phyloP scores from a whole-genome alignment of 2,797 vertebrate genomes.

The Acanthurus leucopareius region DNA sequence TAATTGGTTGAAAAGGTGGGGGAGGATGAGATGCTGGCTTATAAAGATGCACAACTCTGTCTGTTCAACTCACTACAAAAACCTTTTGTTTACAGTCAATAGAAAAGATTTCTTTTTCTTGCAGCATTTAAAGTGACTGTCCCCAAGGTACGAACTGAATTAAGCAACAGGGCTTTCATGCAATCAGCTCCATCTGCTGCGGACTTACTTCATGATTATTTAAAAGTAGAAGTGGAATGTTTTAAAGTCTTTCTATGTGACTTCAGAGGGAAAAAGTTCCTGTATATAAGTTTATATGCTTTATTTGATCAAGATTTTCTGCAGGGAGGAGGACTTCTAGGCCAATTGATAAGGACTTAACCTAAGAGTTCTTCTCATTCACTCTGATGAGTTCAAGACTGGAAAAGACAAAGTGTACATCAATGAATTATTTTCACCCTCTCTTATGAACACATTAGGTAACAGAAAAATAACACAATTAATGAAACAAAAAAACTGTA shows the following conservation, averaged over 20 bases:
- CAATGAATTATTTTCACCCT: background rate
- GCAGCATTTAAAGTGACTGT: conserved; percentile 26
- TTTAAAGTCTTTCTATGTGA: conserved; percentile 1
- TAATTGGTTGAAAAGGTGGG: background rate
- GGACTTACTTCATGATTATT: conserved; percentile 29
- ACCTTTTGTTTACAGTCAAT: conserved; percentile 6
- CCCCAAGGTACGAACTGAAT: conserved; percentile 38
- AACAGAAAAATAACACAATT: background rate
- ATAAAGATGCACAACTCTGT: background rate
- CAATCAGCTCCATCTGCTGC: conserved; percentile 37
- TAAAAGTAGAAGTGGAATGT: conserved; percentile 15
- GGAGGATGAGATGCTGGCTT: background rate
- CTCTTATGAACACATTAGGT: background rate
- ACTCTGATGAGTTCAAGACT: background rate
- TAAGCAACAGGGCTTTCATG: conserved; percentile 33
- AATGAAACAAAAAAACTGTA: background rate
- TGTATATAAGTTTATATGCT: background rate
- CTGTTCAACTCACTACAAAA: background rate
- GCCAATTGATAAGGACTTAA: background rate
- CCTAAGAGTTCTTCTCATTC: background rate
- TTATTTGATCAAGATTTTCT: conserved; percentile 5
- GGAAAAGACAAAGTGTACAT: background rate
- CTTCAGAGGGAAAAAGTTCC: conserved; percentile 4
- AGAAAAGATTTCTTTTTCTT: conserved; percentile 11
- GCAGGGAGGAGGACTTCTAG: background rate